Base-by-base conservation (phyloP, 1,140 invertebrate genomes). In the Drosophila lacteicornis region DNA sequence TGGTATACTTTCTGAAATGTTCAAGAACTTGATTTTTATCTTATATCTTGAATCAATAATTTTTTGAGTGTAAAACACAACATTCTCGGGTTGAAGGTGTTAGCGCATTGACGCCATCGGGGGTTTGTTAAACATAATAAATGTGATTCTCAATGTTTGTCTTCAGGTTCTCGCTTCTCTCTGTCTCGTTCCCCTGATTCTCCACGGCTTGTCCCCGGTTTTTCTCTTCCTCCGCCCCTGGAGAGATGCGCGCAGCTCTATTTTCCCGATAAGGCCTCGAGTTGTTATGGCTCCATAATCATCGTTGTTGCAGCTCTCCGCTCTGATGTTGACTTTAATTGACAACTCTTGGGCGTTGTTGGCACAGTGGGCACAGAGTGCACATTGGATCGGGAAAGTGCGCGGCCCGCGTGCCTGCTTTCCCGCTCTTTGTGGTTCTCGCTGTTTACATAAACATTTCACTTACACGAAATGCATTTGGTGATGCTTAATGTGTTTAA, bases 61-160 rank as follows among this genome's bases (percentile, higher is more conserved):
- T 33, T 22, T 38, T n/a, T 22, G 0, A 55, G 51, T 55, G 53
- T 56, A 55, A 38, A 40, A 38, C 33, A 25, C 61, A 27, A 42
- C 43, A 75, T 33, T 57, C 49, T 60, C 74, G 55, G 73, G 77
- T 73, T 81, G 80, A 84, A 91, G 87, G 87, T 91, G 87, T 91
- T 85, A 70, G 80, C 58, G 80, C 70, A 69, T 86, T 91, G 80
- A 88, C 87, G 88, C 87, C 80, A 79, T 87, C 83, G 76, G 69
- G 69, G 69, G 80, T 81, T 83, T 87, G 82, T 91, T 84, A 53
- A 82, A 91, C 87, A 91, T 84, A 91, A 91, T 87, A 91, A 91
- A 91, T 91, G 80, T 76, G 71, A 80, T 65, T 80, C 77, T 80
- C 67, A 62, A 61, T 71, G 69, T 80, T 78, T 85, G 86, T 75